Evolutionary conservation across 2,113 vertebrate genomes (phyloP), one percentile per base, ranked within the genome.

Genomic region (Galemys pyrenaicus): DNA sequence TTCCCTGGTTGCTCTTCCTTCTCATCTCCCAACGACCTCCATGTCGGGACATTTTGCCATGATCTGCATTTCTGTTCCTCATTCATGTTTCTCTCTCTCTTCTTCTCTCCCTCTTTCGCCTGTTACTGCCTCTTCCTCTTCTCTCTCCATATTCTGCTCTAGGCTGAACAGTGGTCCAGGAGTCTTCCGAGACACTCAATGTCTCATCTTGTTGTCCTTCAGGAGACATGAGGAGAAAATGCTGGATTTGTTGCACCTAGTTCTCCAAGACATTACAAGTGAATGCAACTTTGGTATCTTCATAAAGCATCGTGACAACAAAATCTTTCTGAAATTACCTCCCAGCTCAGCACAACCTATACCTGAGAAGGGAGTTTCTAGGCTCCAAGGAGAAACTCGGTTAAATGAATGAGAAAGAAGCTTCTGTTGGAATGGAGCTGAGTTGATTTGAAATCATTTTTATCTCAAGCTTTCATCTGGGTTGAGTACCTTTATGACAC

Each of bases 391-490:
- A 6, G 44, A 32, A 64, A 3, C 24, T 80, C 6, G 17, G 24
- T n/a, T 28, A 73, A 68, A 16, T 77, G 37, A 86, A 65, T 74
- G 58, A 75, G 41, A 74, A 78, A n/a, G 56, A 41, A 56, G 16
- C 24, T 85, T 96, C 26, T 56, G 6, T 62, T 87, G 24, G 26
- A 49, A 39, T 80, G 67, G 30, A 87, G 28, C 60, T 92, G 32
- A 9, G 6, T 90, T 89, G 11, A 77, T 39, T 80, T 58, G 67
- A 75, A 83, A 95, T 71, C 64, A 77, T 46, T 82, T 91, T 71
- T 62, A 58, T 41, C n/a, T 92, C 96, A 65, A 64, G 30, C 16
- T 95, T 94, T 62, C 49, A 15, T 88, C 41, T 39, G 79, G 20
- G 9, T 71, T 49, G 71, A 91, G 10, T 80, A 51, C 8, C 39